These are phyloP conservation scores for Drosophila trichaetosa DNA, from an alignment of 2,888 invertebrate species.

Conservation along the genomic window DNA sequence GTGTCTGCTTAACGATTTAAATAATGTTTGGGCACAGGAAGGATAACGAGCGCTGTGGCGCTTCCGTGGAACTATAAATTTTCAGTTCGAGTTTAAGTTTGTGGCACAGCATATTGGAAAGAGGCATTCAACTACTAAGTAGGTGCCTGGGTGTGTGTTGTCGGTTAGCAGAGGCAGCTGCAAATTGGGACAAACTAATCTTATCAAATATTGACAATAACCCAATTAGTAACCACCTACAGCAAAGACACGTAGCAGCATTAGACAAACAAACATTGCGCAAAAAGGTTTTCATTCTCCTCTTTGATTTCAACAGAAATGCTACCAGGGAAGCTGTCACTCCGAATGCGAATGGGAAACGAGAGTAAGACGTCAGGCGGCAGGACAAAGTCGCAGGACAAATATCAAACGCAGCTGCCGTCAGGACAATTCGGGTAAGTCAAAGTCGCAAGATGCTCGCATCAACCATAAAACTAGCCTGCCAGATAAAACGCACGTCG, in stretches of 20 bases:
- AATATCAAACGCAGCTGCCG: constrained; percentile 71
- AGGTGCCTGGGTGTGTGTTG: neutral
- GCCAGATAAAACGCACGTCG: constrained; percentile 60
- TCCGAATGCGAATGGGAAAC: constrained; percentile 7
- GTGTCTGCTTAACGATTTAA: constrained; percentile 62
- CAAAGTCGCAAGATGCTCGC: constrained; percentile 59
- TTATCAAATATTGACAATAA: constrained; percentile 81
- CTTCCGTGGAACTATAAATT: constrained; percentile 69
- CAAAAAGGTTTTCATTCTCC: constrained; percentile 47
- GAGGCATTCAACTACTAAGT: constrained; percentile 16
- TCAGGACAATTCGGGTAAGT: constrained; percentile 55
- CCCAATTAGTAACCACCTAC: constrained; percentile 82
- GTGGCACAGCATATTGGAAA: constrained; percentile 38
- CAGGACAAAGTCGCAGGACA: constrained; percentile 30
- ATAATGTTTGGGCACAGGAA: constrained; percentile 60
- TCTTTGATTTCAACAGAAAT: constrained; percentile 48
- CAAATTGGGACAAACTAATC: constrained; percentile 56
- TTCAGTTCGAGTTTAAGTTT: constrained; percentile 22
- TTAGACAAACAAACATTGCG: constrained; percentile 65
- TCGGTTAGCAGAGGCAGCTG: constrained; percentile 53
- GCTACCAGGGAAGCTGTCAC: constrained; percentile 74
- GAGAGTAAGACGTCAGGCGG: constrained; percentile 65
- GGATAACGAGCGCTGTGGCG: constrained; percentile 65
- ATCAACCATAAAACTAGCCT: constrained; percentile 73
- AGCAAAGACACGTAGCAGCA: constrained; percentile 47